Base-by-base conservation (phyloP, 2,113 vertebrate genomes). In the Trinectes maculatus region DNA sequence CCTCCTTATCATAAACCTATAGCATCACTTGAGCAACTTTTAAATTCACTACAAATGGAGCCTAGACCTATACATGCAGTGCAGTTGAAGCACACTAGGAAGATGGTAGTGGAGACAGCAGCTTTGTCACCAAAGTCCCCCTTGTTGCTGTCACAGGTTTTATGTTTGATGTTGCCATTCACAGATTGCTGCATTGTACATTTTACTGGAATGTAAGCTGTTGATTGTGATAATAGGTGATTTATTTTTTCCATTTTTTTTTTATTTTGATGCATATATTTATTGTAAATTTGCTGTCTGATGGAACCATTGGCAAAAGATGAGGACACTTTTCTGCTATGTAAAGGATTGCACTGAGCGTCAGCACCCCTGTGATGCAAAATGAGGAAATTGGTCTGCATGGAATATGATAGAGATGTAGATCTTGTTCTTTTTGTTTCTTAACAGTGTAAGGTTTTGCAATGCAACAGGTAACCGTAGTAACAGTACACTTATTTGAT, bases 151-250 rank as follows among this genome's bases (percentile, higher is more conserved):
- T 82, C 78, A 79, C 64, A 75, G 24, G 77, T 84, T 87, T 84
- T 79, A 69, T 80, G 63, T 88, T 87, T 79, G 69, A 82, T 75
- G 80, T 92, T 89, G 83, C 84, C 91, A 91, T 90, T 87, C 80
- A 89, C 81, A 73, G 72, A 71, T 92, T 87, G 85, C 84, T 90
- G 86, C 85, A 83, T 84, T 91, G 91, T 91, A 92, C 90, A 91
- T 92, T 90, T 92, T 91, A 91, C 90, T 91, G 90, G 90, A 92
- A 92, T 93, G 90, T 92, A 91, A 92, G 89, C 88, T 91, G 87
- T 87, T 90, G 39, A 79, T 89, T 91, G 87, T 93, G 88, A 89
- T 78, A 58, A 91, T 84, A 83, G 81, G 85, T 88, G 46, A 82
- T 64, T 76, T 76, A 56, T 57, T 67, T 71, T 76, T 77, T 74